Percentiles rank a stretch among this genome's conserved stretches.
Conservation (phyloP, 1,140 invertebrate genomes). For the Andricus grossulariae region DNA sequence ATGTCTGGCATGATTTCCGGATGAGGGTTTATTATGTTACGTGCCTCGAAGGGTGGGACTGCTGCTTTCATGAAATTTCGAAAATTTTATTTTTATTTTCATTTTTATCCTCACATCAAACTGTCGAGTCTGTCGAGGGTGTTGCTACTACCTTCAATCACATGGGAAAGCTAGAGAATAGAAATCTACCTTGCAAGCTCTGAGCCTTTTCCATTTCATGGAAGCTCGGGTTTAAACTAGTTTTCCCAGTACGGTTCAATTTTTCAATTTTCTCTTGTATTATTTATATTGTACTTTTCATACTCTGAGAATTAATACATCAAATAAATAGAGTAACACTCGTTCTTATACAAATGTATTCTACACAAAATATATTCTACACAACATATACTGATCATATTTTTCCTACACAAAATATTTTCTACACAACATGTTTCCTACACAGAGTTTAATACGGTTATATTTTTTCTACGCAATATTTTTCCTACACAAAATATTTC, state of each 20-base stretch:
- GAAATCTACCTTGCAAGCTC: not conserved
- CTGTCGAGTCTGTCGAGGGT: conserved; percentile 39
- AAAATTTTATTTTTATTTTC: conserved; percentile 45
- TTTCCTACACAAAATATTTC: too few species aligned
- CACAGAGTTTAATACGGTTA: too few species aligned
- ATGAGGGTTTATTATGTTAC: conserved; percentile 67
- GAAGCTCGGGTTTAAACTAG: not conserved
- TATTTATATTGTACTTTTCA: too few species aligned
- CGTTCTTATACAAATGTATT: too few species aligned
- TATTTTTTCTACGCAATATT: too few species aligned
- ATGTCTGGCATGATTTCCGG: conserved; percentile 58
- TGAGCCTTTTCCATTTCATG: not conserved
- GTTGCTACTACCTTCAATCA: conserved; percentile 41
- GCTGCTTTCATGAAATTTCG: conserved; percentile 39
- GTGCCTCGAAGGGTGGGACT: conserved; percentile 45
- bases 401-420: too few species aligned
- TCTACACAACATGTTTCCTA: too few species aligned
- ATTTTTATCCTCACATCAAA: conserved; percentile 35
- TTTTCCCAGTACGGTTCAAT: not conserved
- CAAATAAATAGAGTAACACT: too few species aligned
- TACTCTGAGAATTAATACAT: too few species aligned
- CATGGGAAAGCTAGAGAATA: not conserved
- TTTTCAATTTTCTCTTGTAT: too few species aligned
- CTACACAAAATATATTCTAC: too few species aligned
- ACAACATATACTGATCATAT: too few species aligned